These are phyloP conservation scores for Netelia fuscicornis DNA, from an alignment of 2,888 invertebrate genomes.

Conservation along the genomic window DNA sequence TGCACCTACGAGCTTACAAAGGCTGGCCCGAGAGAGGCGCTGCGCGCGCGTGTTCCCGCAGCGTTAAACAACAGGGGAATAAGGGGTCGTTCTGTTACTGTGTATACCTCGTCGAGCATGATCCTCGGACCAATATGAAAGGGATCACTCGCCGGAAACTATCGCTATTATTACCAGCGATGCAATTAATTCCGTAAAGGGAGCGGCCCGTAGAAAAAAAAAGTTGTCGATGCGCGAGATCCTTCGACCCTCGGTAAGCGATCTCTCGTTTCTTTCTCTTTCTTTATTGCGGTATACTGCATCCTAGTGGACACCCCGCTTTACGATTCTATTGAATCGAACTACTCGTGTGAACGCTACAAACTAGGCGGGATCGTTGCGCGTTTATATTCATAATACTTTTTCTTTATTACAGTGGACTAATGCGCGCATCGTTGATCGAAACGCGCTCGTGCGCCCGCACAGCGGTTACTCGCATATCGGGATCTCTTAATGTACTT, in stretches of 20 bases:
- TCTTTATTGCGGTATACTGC: conserved; percentile 44
- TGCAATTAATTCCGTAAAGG: conserved; percentile 66
- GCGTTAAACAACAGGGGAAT: conserved; percentile 45
- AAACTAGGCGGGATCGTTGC: conserved; percentile 18
- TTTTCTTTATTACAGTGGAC: conserved; percentile 36
- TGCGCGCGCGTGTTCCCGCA: not conserved
- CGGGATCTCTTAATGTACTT: not conserved
- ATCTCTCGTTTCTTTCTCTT: conserved; percentile 43
- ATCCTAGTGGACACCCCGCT: conserved; percentile 57
- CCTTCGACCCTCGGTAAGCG: conserved; percentile 43
- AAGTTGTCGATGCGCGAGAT: conserved; percentile 61
- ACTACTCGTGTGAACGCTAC: conserved; percentile 46
- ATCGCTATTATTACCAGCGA: conserved; percentile 60
- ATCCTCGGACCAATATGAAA: conserved; percentile 51
- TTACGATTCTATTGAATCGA: conserved; percentile 41
- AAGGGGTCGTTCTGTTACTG: conserved; percentile 1
- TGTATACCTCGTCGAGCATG: conserved; percentile 58
- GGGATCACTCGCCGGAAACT: conserved; percentile 60
- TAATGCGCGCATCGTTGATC: conserved; percentile 52
- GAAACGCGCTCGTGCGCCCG: conserved; percentile 46
- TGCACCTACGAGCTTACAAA: conserved; percentile 42
- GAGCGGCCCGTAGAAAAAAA: conserved; percentile 56
- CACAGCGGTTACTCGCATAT: conserved; percentile 41
- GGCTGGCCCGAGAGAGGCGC: not conserved
- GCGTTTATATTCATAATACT: conserved; percentile 48